Evolutionary conservation across 2,888 invertebrate species (phyloP).

Genomic region (Dione vanillae): DNA sequence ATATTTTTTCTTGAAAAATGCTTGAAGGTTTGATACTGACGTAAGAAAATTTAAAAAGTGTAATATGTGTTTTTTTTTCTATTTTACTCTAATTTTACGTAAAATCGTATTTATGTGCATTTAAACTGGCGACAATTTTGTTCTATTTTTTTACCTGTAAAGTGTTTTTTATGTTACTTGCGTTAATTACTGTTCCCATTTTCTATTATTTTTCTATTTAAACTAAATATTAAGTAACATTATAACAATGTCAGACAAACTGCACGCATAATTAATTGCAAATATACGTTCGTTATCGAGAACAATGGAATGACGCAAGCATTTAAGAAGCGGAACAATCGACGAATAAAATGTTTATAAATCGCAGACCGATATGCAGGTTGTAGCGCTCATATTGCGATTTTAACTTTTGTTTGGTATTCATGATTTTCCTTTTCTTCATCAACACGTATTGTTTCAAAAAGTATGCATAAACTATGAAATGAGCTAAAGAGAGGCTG

Average conservation of each 20-base stretch:
- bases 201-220: neutral
- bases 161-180: no score
- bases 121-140: neutral
- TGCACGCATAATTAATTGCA: conserved; percentile 35
- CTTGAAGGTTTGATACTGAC: conserved; percentile 1
- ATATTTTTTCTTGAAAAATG: neutral
- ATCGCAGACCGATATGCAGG: conserved; percentile 65
- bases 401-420: conserved; percentile 54
- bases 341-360: conserved; percentile 77
- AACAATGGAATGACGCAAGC: conserved; percentile 74
- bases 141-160: no score
- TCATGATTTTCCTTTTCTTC: conserved; percentile 46
- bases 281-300: conserved; percentile 37
- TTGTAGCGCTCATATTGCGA: conserved; percentile 53
- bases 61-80: neutral
- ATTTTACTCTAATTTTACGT: no score
- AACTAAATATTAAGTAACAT: conserved; percentile 4
- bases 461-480: conserved; percentile 35
- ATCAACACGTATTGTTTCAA: conserved; percentile 41
- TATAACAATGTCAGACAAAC: conserved; percentile 43
- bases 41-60: neutral
- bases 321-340: conserved; percentile 72
- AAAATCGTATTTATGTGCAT: neutral
- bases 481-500: conserved; percentile 1
- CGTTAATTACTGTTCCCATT: neutral